Evolutionary conservation across 2,888 invertebrate species (phyloP), one percentile per base, ranked within the genome.

Genomic region (Netelia inedita): DNA sequence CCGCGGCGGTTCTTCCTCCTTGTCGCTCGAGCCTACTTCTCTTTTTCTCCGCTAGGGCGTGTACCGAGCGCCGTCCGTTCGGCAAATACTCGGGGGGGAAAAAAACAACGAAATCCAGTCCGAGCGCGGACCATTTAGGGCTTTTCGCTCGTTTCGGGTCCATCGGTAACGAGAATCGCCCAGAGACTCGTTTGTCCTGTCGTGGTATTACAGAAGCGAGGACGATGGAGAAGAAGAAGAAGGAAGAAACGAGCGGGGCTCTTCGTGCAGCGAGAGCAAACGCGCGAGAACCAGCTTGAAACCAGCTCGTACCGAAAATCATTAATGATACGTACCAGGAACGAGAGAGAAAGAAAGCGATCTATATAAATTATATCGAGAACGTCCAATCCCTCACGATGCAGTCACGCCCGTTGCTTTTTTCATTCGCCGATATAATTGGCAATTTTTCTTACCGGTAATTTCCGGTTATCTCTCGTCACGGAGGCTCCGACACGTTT

Each of bases 401-500:
- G 69, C 63, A 23, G 59, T 50, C 55, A 46, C 71, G 59, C 23
- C 16, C 68, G 28, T 16, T 21, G 68, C 57, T 41, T 57, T n/a
- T 71, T 57, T 57, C 55, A 55, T 55, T 16, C 16, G 2, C 63
- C 69, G 69, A 74, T 69, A 71, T 76, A 79, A 81, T 81, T 74
- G 81, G 71, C 85, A 75, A 82, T 85, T 85, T 82, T 85, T 85
- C 59, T 65, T 66, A 85, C 79, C 79, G 53, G 78, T 82, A 65
- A 79, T 79, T 79, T 79, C 79, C 65, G 74, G 79, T 71, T 78
- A 41, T 74, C 66, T 61, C 66, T 11, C 46, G 8, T 23, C 43
- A 61, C 59, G 46, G 16, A 53, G 50, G 6, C 14, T 41, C 50
- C 35, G 55, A 68, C 66, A 55, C 61, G 69, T 46, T 57, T 65